phyloP scores from a whole-genome alignment of 1,140 invertebrate species.

The Heliconius melpomene region DNA sequence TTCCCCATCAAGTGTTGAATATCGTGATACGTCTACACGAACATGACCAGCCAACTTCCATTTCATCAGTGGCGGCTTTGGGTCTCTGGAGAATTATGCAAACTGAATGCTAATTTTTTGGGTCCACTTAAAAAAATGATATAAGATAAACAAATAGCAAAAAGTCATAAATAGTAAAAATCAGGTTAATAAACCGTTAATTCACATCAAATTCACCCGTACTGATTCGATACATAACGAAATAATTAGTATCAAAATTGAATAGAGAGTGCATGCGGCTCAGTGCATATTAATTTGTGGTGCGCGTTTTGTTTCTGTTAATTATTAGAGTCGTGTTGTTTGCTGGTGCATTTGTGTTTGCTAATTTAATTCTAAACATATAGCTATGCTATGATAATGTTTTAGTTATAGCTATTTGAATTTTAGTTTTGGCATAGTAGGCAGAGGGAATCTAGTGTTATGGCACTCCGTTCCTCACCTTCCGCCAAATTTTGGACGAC shows the following conservation, averaged over 20 bases:
- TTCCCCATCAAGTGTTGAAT: no score
- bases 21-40: no score
- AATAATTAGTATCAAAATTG: slow-evolving; percentile 13
- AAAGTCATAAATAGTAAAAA: neutral
- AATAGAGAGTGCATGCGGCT: neutral
- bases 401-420: neutral
- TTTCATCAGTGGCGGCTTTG: no score
- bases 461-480: no score
- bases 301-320: slow-evolving; percentile 2
- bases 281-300: slow-evolving; percentile 11
- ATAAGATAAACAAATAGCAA: no score
- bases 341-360: slow-evolving; percentile 7
- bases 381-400: neutral
- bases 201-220: neutral
- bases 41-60: no score
- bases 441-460: no score
- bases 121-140: no score
- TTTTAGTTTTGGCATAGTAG: no score
- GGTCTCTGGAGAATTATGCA: no score
- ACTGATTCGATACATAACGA: neutral
- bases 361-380: slow-evolving; percentile 7
- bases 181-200: neutral
- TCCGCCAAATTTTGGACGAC: no score
- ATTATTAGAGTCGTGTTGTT: slow-evolving; percentile 11
- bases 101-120: no score